Base-by-base conservation (phyloP, 1,140 invertebrate genomes). In the Triops cancriformis region DNA sequence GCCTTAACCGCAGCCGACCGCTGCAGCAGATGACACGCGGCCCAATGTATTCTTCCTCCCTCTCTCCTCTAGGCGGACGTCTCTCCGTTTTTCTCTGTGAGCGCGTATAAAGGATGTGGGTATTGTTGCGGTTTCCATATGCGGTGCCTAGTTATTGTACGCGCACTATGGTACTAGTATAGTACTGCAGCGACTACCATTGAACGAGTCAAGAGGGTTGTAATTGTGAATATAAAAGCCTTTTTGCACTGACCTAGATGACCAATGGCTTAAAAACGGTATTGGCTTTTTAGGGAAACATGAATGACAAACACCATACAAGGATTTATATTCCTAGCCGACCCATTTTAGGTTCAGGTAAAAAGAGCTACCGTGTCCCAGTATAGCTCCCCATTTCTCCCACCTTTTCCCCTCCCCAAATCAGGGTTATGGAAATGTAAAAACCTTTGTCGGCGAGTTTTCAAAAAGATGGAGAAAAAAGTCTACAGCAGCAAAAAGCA, bases 121-220 rank as follows among this genome's bases (percentile, higher is more conserved):
- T 18, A 64, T 64, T 64, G 51, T 64, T 64, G 51, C 51, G 51
- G 51, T 64, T 64, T 64, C 51, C 51, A 64, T 64, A 64, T 64
- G 51, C 51, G 51, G 51, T 37, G 31, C 31, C 31, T 37, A 2
- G 31, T 37, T 37, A n/a, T 37, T 37, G 31, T 37, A 37, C 2
- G 31, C 7, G 7, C 7, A 37, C 31, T 37, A 37, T 37, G 31
- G 31, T 37, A 7, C 31, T 37, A 7, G 31, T 37, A 7, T 7
- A 37, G 31, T 7, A 37, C 31, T 37, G 31, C 7, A 7, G 31
- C 31, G 31, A 37, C 7, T 37, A 2, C 31, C 31, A 37, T 37
- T 37, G 31, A 37, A 2, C 2, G 31, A 37, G 31, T 37, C 31
- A 64, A 23, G 23, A 64, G 23, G 51, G 51, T 23, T 64, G 14